Evolutionary conservation across 2,797 vertebrate species (phyloP).

Genomic region (Sardinella longiceps): DNA sequence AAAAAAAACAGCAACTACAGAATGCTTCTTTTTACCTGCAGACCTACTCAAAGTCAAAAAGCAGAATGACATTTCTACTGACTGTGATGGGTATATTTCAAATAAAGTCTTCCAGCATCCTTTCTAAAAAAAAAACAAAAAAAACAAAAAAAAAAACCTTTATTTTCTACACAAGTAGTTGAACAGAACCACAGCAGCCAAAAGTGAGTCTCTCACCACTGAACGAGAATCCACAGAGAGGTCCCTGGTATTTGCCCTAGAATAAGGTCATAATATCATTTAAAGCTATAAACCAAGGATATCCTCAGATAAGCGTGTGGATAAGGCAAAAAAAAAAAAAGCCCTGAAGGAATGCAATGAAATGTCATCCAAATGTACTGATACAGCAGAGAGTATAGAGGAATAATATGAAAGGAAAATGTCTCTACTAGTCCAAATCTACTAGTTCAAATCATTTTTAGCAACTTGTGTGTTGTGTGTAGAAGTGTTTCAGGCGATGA

Average conservation of each 20-base stretch:
- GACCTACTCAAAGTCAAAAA: background rate
- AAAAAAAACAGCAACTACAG: background rate
- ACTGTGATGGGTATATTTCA: background rate
- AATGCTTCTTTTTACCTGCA: background rate
- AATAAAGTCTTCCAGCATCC: background rate
- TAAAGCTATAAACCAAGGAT: background rate
- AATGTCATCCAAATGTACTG: background rate
- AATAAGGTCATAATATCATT: background rate
- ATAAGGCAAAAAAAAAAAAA: background rate
- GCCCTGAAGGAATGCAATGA: background rate
- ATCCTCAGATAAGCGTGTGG: background rate
- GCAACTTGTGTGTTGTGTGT: background rate
- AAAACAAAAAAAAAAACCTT: no score
- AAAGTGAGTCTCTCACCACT: no score
- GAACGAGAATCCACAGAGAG: background rate
- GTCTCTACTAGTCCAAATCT: background rate
- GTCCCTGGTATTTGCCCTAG: background rate
- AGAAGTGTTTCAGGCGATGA: background rate
- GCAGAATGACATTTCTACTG: background rate
- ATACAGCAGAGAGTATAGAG: background rate
- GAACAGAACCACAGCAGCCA: no score
- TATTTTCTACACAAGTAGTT: background rate
- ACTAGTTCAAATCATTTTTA: background rate
- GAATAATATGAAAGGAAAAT: background rate
- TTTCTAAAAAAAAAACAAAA: background rate